A percentile compares a stretch with the other conserved stretches of the same genome.
phyloP scores from a whole-genome alignment of 2,113 vertebrate species.

The Taurulus bubalis region DNA sequence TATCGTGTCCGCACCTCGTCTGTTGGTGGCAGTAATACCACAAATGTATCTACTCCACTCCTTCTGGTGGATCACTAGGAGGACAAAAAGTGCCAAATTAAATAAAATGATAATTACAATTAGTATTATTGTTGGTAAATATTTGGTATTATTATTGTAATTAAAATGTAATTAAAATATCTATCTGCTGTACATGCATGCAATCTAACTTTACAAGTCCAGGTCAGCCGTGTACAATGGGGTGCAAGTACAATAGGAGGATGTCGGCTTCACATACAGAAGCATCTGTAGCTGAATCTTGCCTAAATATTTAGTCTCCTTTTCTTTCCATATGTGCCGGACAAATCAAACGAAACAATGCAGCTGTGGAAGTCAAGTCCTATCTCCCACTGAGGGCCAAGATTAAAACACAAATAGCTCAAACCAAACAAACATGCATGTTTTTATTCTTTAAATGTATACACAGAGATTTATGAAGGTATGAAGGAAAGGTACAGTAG shows the following conservation, averaged over 20 bases:
- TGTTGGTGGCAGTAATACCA: conserved; percentile 28
- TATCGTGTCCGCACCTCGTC: conserved; percentile 18
- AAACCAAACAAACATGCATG: neutral
- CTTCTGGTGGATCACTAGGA: neutral
- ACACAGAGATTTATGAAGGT: neutral
- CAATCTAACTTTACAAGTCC: neutral
- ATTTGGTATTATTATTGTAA: too few species aligned
- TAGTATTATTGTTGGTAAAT: neutral
- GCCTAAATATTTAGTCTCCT: conserved; percentile 44
- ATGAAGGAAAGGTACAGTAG: neutral
- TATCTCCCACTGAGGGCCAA: neutral
- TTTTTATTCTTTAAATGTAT: neutral
- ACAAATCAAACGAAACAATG: conserved; percentile 16
- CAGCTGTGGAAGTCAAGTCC: neutral
- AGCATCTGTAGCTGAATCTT: conserved; percentile 3
- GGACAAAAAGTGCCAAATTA: neutral
- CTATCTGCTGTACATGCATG: too few species aligned
- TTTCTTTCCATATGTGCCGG: conserved; percentile 11
- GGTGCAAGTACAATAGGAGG: conserved; percentile 25
- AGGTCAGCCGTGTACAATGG: neutral
- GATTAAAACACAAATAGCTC: neutral
- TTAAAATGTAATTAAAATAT: too few species aligned
- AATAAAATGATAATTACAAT: neutral
- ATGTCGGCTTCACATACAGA: conserved; percentile 18
- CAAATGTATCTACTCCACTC: neutral